Evolutionary conservation across 2,797 vertebrate genomes (phyloP).

Genomic region (Benthosema pterotum): DNA sequence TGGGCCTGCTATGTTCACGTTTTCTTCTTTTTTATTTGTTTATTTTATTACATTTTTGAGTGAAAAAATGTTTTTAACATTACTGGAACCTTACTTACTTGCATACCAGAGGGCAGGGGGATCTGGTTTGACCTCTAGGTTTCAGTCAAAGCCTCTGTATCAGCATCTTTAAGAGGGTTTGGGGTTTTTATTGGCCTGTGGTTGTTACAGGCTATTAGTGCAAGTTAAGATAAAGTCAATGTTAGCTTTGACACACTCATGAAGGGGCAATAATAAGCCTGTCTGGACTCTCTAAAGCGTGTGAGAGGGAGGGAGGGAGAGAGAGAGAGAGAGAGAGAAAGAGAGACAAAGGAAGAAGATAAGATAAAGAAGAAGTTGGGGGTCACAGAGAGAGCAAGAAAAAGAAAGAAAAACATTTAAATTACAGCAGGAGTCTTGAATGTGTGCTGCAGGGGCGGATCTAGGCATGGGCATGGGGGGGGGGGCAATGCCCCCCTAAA

Average conservation of each 20-base stretch:
- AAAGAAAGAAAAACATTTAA: constrained; percentile 43
- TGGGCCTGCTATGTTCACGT: no score
- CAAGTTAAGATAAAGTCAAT: constrained; percentile 70
- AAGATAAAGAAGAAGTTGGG: not conserved
- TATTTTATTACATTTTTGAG: no score
- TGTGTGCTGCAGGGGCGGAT: not conserved
- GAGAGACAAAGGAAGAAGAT: constrained; percentile 20
- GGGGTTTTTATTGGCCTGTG: constrained; percentile 61
- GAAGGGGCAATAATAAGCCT: constrained; percentile 53
- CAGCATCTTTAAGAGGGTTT: constrained; percentile 4
- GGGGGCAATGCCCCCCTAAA: no score
- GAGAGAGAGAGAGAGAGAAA: constrained; percentile 40
- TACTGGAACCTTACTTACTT: no score
- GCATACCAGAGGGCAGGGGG: no score
- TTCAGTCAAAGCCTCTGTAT: not conserved
- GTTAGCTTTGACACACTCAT: constrained; percentile 72
- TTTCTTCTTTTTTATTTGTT: no score
- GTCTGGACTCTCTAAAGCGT: constrained; percentile 50
- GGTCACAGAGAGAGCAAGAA: constrained; percentile 15
- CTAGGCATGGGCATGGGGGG: no score
- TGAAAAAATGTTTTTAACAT: no score
- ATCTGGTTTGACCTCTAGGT: no score
- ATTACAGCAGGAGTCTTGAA: constrained; percentile 27
- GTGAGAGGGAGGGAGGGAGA: constrained; percentile 53
- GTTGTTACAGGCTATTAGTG: constrained; percentile 64